Conservation (phyloP, 2,888 invertebrate genomes). For the Nephrotoma flavescens region DNA sequence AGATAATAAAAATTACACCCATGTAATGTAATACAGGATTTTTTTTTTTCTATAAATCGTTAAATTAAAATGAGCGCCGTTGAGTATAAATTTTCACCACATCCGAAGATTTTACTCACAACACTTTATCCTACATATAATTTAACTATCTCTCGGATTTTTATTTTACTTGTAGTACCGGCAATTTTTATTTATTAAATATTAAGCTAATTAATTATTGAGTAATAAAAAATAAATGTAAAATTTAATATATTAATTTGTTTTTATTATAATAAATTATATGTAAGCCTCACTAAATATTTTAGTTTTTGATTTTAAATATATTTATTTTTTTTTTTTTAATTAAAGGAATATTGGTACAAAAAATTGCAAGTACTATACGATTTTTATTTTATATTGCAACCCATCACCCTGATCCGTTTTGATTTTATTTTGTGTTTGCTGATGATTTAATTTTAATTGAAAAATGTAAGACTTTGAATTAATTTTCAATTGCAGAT, state of each 20-base stretch:
- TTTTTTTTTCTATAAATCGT: background rate
- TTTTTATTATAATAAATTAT: background rate
- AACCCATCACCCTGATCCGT: background rate
- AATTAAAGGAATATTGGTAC: background rate
- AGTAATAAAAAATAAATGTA: background rate
- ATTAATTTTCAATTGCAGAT: background rate
- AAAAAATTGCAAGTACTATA: background rate
- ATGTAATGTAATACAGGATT: background rate
- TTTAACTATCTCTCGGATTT: background rate
- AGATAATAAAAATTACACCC: background rate
- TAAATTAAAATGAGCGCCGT: background rate
- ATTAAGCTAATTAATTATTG: background rate
- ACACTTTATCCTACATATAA: background rate
- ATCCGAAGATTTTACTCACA: background rate
- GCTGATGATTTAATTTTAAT: background rate
- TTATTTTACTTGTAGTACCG: background rate
- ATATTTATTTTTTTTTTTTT: background rate
- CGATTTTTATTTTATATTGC: background rate
- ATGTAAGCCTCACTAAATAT: background rate
- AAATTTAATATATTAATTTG: background rate
- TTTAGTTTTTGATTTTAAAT: background rate
- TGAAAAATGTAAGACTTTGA: background rate
- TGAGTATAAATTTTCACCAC: background rate
- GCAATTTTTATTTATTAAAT: background rate
- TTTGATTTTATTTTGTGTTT: background rate